Base-by-base conservation (phyloP, 2,113 vertebrate species). In the Myiopsitta monachus region DNA sequence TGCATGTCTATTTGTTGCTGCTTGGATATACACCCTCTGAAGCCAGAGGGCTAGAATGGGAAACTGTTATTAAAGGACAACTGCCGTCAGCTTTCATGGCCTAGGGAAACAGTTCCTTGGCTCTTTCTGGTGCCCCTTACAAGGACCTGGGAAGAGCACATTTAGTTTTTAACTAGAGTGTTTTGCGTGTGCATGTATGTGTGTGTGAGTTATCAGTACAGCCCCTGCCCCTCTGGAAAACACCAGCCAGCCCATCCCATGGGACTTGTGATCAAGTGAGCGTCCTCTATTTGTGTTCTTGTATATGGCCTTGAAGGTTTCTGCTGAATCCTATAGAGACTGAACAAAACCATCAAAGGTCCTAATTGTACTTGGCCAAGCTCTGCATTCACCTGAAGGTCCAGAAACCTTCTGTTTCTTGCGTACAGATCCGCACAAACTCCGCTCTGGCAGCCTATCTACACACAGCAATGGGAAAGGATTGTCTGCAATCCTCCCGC, bases 21-120 rank as follows among this genome's bases (percentile, higher is more conserved):
- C 79, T 87, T 47, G 77, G 73, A 57, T 84, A 46, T 68, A 51
- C 38, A 67, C n/a, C 14, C 54, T 64, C 62, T 18, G 43, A 91
- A 90, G 84, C 86, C 59, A 85, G 68, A 89, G 74, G 81, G 83
- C 74, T 83, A n/a, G 61, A 78, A 90, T 61, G 85, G 67, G 83
- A 87, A 92, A 80, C 79, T 78, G 61, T 79, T 93, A 88, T 83
- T 94, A 80, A 66, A 88, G 55, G 74, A 49, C 61, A 85, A 72
- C 41, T 76, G 68, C 72, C 0, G 1, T 88, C 76, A 90, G 63
- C 82, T 75, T 78, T 57, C 3, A 10, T 95, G 91, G 46, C 90
- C 91, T 57, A 33, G 33, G 74, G 96, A 91, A 70, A 91, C 31
- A 43, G 67, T 79, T 79, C 83, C 63, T 79, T 1, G 5, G 33